Evolutionary conservation across 2,888 invertebrate genomes (phyloP), one percentile per base, ranked within the genome.

Genomic region (Galerucella calmariensis): DNA sequence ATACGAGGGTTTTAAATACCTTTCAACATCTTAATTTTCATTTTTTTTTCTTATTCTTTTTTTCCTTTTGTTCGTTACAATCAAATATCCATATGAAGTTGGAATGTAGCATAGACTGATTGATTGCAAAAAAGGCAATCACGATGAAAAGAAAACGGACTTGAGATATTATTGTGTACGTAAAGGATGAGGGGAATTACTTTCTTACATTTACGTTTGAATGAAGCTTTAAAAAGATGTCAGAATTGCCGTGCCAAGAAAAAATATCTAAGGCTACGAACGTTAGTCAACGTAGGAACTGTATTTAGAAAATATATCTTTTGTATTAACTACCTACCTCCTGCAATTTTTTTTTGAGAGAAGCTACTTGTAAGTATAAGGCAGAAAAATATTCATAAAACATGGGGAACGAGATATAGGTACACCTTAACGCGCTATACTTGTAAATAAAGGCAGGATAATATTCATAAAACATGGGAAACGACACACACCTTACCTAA

Each of bases 1-100:
- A 56, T 66, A 58, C 59, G 65, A 58, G 66, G 61, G 75, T 65
- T 73, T 75, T 75, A 69, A 75, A 75, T 58, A 72, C 66, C 68
- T 56, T 65, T 41, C 59, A 51, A 35, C 56, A 63, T 65, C 58
- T 56, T 69, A 35, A 63, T 63, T 73, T 73, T 63, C 53, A 44
- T 59, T 72, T 56, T 68, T 44, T 62, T 65, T 67, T 73, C 61
- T 20, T 58, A 66, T 56, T 68, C 24, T n/a, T 56, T 51, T 62
- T 69, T 48, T 61, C 35, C 27, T 24, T 46, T 62, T 61, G 24
- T 46, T 46, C 63, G 16, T 46, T 44, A 44, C 46, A 65, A 20
- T 65, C 61, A 51, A 69, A 69, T 69, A 62, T 62, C 69, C 61
- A 61, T 61, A 62, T 61, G 24, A 51, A 62, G 48, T 14, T 69